Percentiles rank a stretch among this genome's conserved stretches.
phyloP scores from a whole-genome alignment of 2,888 invertebrate genomes.

The Drosophila limbata region DNA sequence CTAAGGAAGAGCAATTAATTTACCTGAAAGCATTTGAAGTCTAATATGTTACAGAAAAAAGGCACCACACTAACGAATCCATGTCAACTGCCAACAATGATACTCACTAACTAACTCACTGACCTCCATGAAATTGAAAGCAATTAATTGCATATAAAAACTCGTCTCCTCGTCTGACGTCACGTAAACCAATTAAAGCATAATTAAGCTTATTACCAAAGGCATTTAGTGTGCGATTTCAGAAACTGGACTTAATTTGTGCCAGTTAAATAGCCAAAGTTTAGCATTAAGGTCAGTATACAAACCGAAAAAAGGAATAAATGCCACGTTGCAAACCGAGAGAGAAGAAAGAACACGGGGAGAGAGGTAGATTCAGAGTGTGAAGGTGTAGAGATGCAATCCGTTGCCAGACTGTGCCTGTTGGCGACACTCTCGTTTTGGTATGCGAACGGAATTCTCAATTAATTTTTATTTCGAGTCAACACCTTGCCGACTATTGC shows the following conservation, averaged over 20 bases:
- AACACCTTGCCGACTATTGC: conserved; percentile 77
- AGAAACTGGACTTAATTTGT: conserved; percentile 55
- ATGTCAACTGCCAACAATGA: conserved; percentile 10
- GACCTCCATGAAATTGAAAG: conserved; percentile 30
- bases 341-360: background rate
- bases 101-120: conserved; percentile 36
- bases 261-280: conserved; percentile 38
- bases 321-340: conserved; percentile 17
- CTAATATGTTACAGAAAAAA: conserved; percentile 1
- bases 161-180: conserved; percentile 45
- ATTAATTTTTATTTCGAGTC: conserved; percentile 84
- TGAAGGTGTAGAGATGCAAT: conserved; percentile 32
- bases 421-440: conserved; percentile 64
- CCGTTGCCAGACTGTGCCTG: conserved; percentile 37
- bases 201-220: conserved; percentile 83
- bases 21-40: background rate
- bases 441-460: conserved; percentile 81
- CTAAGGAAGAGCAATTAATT: too few species aligned
- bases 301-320: conserved; percentile 17
- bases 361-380: conserved; percentile 39
- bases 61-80: conserved; percentile 1
- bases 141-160: conserved; percentile 32
- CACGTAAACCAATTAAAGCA: conserved; percentile 80
- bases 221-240: conserved; percentile 61
- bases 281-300: conserved; percentile 47